Conservation (phyloP, 2,888 invertebrate species). For the Melitaea athalia region DNA sequence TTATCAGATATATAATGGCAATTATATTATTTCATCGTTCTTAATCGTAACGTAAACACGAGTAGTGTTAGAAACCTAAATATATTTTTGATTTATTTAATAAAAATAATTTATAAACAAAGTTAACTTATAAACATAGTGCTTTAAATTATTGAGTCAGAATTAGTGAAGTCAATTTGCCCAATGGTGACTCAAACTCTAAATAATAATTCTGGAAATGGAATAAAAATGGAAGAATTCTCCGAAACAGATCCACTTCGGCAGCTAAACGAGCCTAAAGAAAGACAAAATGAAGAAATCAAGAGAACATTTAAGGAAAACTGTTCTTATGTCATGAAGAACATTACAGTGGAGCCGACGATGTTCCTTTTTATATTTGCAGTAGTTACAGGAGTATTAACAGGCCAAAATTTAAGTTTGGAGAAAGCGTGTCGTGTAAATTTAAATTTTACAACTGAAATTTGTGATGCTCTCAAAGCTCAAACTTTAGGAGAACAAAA, state of each 20-base stretch:
- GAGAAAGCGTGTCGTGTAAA: constrained; percentile 94
- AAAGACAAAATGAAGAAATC: constrained; percentile 28
- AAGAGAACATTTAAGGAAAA: constrained; percentile 48
- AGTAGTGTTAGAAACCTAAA: neutral
- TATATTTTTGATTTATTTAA: neutral
- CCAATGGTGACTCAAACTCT: constrained; percentile 14
- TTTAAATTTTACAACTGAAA: constrained; percentile 84
- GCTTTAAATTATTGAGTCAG: neutral
- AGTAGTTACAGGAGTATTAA: constrained; percentile 81
- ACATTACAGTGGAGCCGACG: constrained; percentile 66
- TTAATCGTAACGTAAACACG: neutral
- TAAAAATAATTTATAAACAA: constrained; percentile 4
- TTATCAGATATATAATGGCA: constrained; percentile 17
- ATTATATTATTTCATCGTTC: constrained; percentile 5
- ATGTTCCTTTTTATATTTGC: constrained; percentile 56
- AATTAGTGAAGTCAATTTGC: neutral
- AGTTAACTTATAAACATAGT: too few relatives aligned
- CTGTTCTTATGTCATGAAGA: constrained; percentile 45
- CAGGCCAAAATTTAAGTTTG: constrained; percentile 90
- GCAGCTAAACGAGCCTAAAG: constrained; percentile 34
- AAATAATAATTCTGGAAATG: constrained; percentile 15
- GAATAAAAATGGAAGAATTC: constrained; percentile 40
- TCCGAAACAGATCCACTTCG: constrained; percentile 49
- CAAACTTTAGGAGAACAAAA: constrained; percentile 82
- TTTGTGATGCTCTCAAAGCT: constrained; percentile 87